Base-by-base conservation (phyloP, 2,797 vertebrate species). In the Gorsachius magnificus region DNA sequence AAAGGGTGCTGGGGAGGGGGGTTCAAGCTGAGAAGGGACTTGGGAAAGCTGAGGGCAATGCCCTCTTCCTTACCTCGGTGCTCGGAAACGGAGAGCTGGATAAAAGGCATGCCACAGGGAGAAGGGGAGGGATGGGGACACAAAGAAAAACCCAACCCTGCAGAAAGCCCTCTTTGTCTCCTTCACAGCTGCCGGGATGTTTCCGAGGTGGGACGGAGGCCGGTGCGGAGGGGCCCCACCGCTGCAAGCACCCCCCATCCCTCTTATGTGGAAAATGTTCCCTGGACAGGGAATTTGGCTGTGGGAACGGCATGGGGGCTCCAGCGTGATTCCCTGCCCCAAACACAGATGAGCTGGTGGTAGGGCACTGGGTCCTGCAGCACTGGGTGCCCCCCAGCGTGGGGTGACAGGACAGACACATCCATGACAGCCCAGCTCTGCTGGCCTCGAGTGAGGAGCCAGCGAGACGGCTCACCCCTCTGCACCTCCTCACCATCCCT, bases 171-270 rank as follows among this genome's bases (percentile, higher is more conserved):
- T 71, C 85, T 93, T 84, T 94, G 89, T 96, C 51, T 81, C 54
- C 54, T 83, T 80, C 64, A 45, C 60, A 94, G 78, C 66, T 77
- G 86, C 83, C 5, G 25, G 43, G 78, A 76, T 43, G 72, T 51
- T 64, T 87, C 41, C 0, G 6, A 88, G 53, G 82, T 3, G 3
- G 84, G 87, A 85, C 2, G 26, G 78, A 87, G 69, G 69, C 53
- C 9, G 5, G 56, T 0, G 3, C 0, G 0, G 74, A 61, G 53
- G 1, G 71, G 50, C 17, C 50, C 6, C 1, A 1, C 21, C 2
- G 6, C n/a, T 7, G 11, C 53, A 64, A 90, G 45, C 13, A 18
- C 6, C 16, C n/a, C 7, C 22, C 3, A 2, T 66, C 53, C 53
- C 28, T 90, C 60, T 48, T 16, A 45, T 0, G 2, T 2, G 13